Percentiles rank a stretch among this genome's conserved stretches.
These are phyloP conservation scores for Sturnus vulgaris DNA, from an alignment of 2,113 vertebrate genomes.

Conservation along the genomic window DNA sequence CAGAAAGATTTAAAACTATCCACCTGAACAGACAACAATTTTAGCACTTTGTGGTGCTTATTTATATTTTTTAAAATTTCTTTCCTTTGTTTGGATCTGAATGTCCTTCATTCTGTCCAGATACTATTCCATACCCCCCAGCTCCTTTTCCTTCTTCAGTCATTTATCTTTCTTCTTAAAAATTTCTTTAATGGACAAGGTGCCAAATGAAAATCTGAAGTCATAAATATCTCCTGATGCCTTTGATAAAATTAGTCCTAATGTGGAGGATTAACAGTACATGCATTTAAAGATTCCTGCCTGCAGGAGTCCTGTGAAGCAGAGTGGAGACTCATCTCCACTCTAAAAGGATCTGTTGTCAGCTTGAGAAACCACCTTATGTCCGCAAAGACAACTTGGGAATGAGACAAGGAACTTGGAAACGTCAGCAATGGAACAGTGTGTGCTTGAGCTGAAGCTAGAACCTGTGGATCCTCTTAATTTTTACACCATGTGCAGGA, in stretches of 20 bases:
- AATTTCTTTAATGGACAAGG: background rate
- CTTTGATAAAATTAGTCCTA: background rate
- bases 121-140: rapidly evolving
- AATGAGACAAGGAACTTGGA: background rate
- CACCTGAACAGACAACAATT: background rate
- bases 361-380: background rate
- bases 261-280: background rate
- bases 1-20: background rate
- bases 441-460: background rate
- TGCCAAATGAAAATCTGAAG: background rate
- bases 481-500: background rate
- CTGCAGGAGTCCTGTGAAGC: background rate
- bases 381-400: background rate
- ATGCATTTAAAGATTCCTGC: background rate
- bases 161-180: background rate
- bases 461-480: background rate
- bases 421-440: background rate
- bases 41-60: background rate
- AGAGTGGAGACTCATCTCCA: background rate
- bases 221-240: background rate
- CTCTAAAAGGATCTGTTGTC: background rate
- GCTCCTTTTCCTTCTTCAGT: background rate
- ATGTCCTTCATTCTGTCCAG: background rate
- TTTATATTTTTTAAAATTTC: background rate
- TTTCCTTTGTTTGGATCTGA: background rate